A percentile compares a stretch with the other conserved stretches of the same genome.
Evolutionary conservation across 64 coral and sea anemone genomes (phyloP).

Genomic region (Porites lutea): DNA sequence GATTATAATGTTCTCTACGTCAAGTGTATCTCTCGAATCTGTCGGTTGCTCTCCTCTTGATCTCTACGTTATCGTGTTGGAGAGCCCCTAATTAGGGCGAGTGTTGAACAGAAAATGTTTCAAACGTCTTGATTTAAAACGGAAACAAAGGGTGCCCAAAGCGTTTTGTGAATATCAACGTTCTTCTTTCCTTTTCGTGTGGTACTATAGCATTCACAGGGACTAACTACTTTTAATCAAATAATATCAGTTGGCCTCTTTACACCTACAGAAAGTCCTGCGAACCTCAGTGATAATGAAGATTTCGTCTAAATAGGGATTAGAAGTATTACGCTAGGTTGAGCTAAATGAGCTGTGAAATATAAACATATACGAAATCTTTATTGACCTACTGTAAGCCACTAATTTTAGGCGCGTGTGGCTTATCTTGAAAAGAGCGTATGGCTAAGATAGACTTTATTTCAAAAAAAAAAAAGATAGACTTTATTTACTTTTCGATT

Average conservation of each 20-base stretch:
- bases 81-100: background rate
- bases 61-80: background rate
- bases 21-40: constrained; percentile 29
- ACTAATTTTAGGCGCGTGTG: background rate
- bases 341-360: background rate
- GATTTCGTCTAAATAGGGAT: background rate
- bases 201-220: too few relatives aligned
- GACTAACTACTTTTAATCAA: too few relatives aligned
- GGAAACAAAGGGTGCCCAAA: background rate
- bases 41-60: background rate
- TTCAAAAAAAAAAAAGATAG: too few relatives aligned
- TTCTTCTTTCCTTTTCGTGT: background rate
- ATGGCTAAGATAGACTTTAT: too few relatives aligned
- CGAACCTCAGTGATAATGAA: too few relatives aligned
- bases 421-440: too few relatives aligned
- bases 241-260: too few relatives aligned
- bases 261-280: too few relatives aligned
- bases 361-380: background rate
- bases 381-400: background rate
- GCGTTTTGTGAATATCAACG: background rate
- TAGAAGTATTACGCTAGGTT: background rate
- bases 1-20: background rate
- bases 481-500: too few relatives aligned
- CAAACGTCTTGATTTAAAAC: background rate
- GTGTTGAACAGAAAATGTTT: too few relatives aligned